Conservation (phyloP, 1,140 invertebrate species). For the Drosophila eugracilis region DNA sequence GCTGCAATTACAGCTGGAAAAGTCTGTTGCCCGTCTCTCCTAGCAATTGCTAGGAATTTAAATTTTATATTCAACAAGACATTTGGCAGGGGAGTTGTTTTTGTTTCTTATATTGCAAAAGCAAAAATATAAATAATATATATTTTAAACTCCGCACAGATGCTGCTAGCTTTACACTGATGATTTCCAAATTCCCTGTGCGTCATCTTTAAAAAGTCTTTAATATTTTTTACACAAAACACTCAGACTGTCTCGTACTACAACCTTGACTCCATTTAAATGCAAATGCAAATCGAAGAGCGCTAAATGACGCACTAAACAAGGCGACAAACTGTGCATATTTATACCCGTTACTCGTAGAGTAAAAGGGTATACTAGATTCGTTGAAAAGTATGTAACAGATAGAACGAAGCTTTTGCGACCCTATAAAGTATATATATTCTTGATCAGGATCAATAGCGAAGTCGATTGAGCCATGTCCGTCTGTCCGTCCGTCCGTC, state of each 20-base stretch:
- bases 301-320: conserved; percentile 32
- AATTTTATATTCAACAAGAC: conserved; percentile 77
- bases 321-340: conserved; percentile 37
- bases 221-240: conserved; percentile 10
- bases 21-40: conserved; percentile 31
- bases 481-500: too few relatives aligned
- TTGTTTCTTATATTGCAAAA: conserved; percentile 63
- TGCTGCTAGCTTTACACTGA: conserved; percentile 40
- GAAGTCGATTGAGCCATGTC: too few relatives aligned
- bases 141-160: conserved; percentile 49
- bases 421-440: too few relatives aligned
- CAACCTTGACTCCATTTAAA: conserved; percentile 75
- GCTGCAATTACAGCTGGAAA: conserved; percentile 73
- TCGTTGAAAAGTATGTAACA: too few relatives aligned
- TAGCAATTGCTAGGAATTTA: conserved; percentile 74
- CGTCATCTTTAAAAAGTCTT: conserved; percentile 48
- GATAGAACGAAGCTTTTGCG: too few relatives aligned
- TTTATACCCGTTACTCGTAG: too few relatives aligned
- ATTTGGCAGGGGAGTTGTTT: conserved; percentile 66
- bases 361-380: too few relatives aligned
- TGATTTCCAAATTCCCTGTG: conserved; percentile 53
- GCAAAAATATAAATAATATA: conserved; percentile 69
- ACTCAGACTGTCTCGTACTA: conserved; percentile 15
- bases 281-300: conserved; percentile 62
- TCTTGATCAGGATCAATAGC: too few relatives aligned